A percentile compares a stretch with the other conserved stretches of the same genome.
Conservation (phyloP, 1,140 invertebrate species). For the Glossosoma conforme region DNA sequence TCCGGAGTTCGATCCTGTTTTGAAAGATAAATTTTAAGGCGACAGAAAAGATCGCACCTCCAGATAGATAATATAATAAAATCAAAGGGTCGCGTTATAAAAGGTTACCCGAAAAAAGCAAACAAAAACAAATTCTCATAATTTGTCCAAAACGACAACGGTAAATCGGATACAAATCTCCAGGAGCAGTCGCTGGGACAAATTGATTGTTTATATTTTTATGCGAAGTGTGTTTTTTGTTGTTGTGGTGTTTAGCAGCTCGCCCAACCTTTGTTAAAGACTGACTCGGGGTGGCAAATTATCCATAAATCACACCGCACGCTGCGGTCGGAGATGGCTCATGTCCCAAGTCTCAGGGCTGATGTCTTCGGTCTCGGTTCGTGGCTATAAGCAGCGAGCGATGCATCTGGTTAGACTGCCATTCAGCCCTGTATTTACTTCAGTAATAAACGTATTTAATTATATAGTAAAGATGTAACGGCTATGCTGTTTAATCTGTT, state of each 20-base stretch:
- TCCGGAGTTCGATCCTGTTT: too few relatives aligned
- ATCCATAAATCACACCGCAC: slow-evolving; percentile 10
- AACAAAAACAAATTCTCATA: slow-evolving; percentile 18
- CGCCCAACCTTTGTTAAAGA: neutral
- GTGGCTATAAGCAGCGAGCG: too few relatives aligned
- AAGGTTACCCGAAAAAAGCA: slow-evolving; percentile 10
- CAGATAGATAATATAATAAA: slow-evolving; percentile 18
- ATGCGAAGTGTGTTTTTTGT: neutral
- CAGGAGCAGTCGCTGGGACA: slow-evolving; percentile 14
- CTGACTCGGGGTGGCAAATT: neutral
- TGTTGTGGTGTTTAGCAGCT: neutral
- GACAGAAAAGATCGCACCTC: slow-evolving; percentile 21
- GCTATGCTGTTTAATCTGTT: too few relatives aligned
- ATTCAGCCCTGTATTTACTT: too few relatives aligned
- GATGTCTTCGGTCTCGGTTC: too few relatives aligned
- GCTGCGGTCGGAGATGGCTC: slow-evolving; percentile 6
- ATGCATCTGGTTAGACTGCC: too few relatives aligned
- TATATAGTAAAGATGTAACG: too few relatives aligned
- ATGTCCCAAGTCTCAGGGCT: neutral
- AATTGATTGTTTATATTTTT: slow-evolving; percentile 24
- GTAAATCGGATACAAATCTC: slow-evolving; percentile 20
- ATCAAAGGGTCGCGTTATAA: slow-evolving; percentile 19
- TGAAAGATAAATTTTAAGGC: too few relatives aligned
- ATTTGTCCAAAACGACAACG: slow-evolving; percentile 21
- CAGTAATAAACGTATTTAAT: too few relatives aligned